Evolutionary conservation across 1,140 invertebrate genomes (phyloP).

Genomic region (Nasonia vitripennis): DNA sequence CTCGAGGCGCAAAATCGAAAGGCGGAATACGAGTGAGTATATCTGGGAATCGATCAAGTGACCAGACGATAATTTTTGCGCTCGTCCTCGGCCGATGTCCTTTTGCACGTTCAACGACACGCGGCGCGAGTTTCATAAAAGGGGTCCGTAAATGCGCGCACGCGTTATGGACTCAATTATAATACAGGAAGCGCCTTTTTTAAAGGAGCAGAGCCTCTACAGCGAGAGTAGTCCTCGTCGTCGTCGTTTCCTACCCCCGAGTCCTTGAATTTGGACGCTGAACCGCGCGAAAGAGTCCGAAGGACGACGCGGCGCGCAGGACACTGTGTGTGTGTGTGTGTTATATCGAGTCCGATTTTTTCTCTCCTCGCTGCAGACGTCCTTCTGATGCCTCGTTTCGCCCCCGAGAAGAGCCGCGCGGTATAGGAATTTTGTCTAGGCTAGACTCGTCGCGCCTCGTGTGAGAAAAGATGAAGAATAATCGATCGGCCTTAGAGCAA

Average conservation of each 20-base stretch:
- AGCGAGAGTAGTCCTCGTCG: background rate
- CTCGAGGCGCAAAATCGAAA: no score
- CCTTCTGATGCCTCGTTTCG: constrained; percentile 17
- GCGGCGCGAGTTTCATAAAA: background rate
- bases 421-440: constrained; percentile 24
- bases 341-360: constrained; percentile 50
- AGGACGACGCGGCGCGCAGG: constrained; percentile 56
- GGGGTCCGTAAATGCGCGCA: background rate
- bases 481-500: background rate
- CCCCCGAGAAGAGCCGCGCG: background rate
- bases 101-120: constrained; percentile 3
- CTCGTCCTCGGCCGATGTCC: constrained; percentile 25
- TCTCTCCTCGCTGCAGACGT: constrained; percentile 45
- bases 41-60: constrained; percentile 22
- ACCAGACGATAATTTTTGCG: constrained; percentile 25
- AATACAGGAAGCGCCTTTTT: constrained; percentile 57
- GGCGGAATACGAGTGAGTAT: no score
- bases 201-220: background rate
- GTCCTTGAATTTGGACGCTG: constrained; percentile 65
- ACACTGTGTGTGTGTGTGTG: constrained; percentile 40
- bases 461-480: background rate
- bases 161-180: constrained; percentile 42
- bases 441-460: background rate
- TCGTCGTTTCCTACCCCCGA: constrained; percentile 13
- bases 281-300: constrained; percentile 58